Base-by-base conservation (phyloP, 2,113 vertebrate species). In the Jacana jacana region DNA sequence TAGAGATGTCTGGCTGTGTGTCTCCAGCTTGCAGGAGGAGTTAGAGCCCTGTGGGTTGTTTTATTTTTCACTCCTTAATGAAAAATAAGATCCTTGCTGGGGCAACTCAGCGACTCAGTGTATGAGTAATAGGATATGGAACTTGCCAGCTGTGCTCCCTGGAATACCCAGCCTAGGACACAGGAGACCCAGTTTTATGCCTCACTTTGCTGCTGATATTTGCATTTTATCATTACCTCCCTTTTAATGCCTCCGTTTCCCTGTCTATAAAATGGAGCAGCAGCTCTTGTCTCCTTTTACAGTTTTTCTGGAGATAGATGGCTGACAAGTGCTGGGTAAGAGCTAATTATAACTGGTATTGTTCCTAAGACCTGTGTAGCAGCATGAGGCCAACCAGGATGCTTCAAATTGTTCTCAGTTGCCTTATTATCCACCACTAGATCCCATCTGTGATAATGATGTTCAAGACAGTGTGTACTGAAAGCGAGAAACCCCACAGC, bases 31-130 rank as follows among this genome's bases (percentile, higher is more conserved):
- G 77, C 39, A n/a, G 90, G 89, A 91, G 68, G 65, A 70, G 57
- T 44, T 65, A 61, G 73, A 89, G 81, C 81, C 78, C 92, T 39
- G 78, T 65, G 92, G 90, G 60, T 91, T 84, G 46, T 91, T 95
- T 91, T 89, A 91, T 91, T 87, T 91, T 91, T 84, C 70, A 70
- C 61, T 85, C 73, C 28, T 6, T 73, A 89, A 95, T 84, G 88
- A 81, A 95, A 84, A 93, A 91, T 70, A 84, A 89, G 81, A 91
- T 79, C 40, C 60, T 81, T 87, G 85, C 90, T 69, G 72, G 27
- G 94, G 81, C 33, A 91, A 22, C 69, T 86, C 77, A 16, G 17
- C 14, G 0, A 30, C 58, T 89, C 86, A 27, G 71, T 81, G 5
- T 64, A 78, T 28, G 75, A 70, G n/a, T 89, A 93, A 93, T 65